These are phyloP conservation scores for Dendroctonus ponderosae DNA, from an alignment of 1,140 invertebrate genomes.

Conservation along the genomic window DNA sequence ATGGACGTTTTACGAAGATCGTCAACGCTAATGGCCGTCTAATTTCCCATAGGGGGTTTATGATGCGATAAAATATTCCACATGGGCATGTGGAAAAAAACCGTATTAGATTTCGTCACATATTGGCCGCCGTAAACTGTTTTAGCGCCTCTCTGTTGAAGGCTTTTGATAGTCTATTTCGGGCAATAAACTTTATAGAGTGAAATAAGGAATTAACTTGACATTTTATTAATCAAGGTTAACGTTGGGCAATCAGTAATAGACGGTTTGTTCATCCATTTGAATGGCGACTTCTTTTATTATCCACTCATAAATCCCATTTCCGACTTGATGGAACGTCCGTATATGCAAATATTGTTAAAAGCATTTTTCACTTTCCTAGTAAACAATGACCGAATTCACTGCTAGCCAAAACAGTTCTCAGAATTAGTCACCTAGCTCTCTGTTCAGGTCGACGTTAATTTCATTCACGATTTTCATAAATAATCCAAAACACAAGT, in stretches of 20 bases:
- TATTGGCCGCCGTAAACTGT: constrained; percentile 7
- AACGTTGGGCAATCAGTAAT: too few species aligned
- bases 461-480: constrained; percentile 8
- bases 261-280: background rate
- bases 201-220: constrained; percentile 6
- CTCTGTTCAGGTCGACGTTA: too few species aligned
- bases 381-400: too few species aligned
- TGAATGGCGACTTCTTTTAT: too few species aligned
- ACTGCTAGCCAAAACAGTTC: too few species aligned
- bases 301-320: too few species aligned
- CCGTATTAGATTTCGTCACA: background rate
- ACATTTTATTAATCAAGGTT: background rate
- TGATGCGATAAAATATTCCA: constrained; percentile 7
- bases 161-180: background rate
- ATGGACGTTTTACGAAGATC: too few species aligned
- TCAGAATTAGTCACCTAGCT: too few species aligned
- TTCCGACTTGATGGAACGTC: too few species aligned
- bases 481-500: constrained; percentile 11
- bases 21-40: too few species aligned
- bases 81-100: background rate
- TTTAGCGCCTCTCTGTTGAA: constrained; percentile 10
- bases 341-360: too few species aligned
- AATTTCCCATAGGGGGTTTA: background rate
- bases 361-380: too few species aligned
- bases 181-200: constrained; percentile 10